Evolutionary conservation across 2,113 vertebrate genomes (phyloP), one percentile per base, ranked within the genome.

Genomic region (Phaethornis superciliosus): DNA sequence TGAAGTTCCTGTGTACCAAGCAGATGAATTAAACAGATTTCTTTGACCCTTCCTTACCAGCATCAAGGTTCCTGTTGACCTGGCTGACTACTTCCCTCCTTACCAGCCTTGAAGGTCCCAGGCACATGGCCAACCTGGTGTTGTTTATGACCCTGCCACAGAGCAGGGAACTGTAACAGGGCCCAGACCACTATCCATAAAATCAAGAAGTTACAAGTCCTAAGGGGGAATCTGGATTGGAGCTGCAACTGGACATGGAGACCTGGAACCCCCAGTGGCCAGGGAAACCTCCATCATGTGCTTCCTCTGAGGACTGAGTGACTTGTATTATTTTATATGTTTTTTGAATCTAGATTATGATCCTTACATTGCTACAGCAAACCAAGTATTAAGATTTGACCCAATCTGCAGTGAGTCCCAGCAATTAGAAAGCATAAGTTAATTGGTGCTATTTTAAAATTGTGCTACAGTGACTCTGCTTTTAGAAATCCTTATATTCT

Each of bases 211-310:
- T 52, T 44, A n/a, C 15, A 37, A 71, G 20, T 74, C 33, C 60
- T 60, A 18, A 30, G 12, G 21, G 4, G 8, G 8, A 81, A 62
- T 9, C 2, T 58, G 37, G 51, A 75, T 12, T 1, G 14, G 19
- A 79, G 9, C 11, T 52, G 37, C 62, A 71, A 32, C 67, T 56
- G 15, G 12, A 54, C 28, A 71, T 24, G 55, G 26, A 71, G 63
- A 76, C 10, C 3, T 0, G 14, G 18, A 47, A 6, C 3, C 9
- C 49, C 2, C 0, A 0, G 37, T 42, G 26, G 52, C 23, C 32
- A 51, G 22, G 28, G 22, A 46, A 3, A 6, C 15, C 2, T 76
- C 49, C 17, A 60, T 19, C 23, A 27, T 37, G 8, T 67, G 18
- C 58, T 69, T 78, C 46, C 40, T 58, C 37, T 4, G 13, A 74